phyloP scores from a whole-genome alignment of 2,113 vertebrate genomes.

The Rafetus swinhoei region DNA sequence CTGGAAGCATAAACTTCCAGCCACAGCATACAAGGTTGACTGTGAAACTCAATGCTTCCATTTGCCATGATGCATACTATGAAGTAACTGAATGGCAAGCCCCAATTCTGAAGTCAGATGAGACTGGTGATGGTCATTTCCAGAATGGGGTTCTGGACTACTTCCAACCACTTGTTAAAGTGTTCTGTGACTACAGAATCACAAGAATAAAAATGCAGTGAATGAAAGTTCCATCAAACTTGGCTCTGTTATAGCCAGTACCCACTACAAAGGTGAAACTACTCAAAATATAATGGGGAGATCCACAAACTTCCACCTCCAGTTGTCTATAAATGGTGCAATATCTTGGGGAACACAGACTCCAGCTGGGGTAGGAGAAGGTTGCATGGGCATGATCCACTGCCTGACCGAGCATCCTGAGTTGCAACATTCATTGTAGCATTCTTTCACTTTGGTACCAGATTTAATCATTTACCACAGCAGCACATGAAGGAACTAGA shows the following conservation, averaged over 20 bases:
- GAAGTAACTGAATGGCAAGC: neutral
- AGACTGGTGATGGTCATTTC: neutral
- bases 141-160: neutral
- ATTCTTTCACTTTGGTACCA: neutral
- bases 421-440: neutral
- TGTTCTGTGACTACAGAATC: neutral
- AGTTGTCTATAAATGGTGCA: neutral
- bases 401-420: neutral
- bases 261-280: neutral
- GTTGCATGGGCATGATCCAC: neutral
- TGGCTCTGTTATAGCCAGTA: neutral
- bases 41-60: neutral
- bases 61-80: neutral
- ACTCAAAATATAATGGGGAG: neutral
- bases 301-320: neutral
- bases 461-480: neutral
- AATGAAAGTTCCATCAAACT: neutral
- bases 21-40: neutral
- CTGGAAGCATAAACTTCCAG: neutral
- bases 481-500: neutral
- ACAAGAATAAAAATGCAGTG: neutral
- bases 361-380: neutral
- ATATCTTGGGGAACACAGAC: neutral
- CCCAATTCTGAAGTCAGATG: neutral
- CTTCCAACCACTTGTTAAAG: neutral